Conservation (phyloP, 2,888 invertebrate species). For the Ptilodon capucinus region DNA sequence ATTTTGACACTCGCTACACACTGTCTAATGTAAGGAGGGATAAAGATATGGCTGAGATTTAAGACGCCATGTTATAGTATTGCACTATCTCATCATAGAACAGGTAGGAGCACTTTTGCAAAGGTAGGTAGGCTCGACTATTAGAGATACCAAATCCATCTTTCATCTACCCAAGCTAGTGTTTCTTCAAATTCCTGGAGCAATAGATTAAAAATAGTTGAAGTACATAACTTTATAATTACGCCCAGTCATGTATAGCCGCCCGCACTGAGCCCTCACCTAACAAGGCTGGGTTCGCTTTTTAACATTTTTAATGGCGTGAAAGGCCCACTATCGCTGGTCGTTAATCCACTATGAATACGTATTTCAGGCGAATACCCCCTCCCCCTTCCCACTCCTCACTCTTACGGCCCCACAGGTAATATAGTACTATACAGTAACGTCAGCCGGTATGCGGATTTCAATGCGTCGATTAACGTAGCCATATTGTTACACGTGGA, state of each 20-base stretch:
- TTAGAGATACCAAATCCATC: too few relatives aligned
- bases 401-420: slow-evolving; percentile 8
- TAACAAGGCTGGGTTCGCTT: slow-evolving; percentile 45
- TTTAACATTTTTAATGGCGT: slow-evolving; percentile 69
- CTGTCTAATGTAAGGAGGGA: too few relatives aligned
- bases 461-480: not conserved
- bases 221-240: not conserved
- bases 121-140: too few relatives aligned
- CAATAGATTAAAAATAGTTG: too few relatives aligned
- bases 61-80: too few relatives aligned
- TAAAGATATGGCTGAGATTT: too few relatives aligned
- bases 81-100: too few relatives aligned
- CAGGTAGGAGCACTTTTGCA: too few relatives aligned
- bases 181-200: too few relatives aligned
- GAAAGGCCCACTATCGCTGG: slow-evolving; percentile 58
- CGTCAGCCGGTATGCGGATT: slow-evolving; percentile 23
- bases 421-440: slow-evolving; percentile 27
- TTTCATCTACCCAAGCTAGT: too few relatives aligned
- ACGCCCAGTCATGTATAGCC: not conserved
- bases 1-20: too few relatives aligned
- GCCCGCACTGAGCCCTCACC: slow-evolving; percentile 23
- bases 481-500: not conserved
- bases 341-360: slow-evolving; percentile 62
- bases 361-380: slow-evolving; percentile 33
- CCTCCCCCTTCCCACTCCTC: not conserved